Evolutionary conservation across 1,140 invertebrate species (phyloP), one percentile per base, ranked within the genome.

Genomic region (Danaus melanippus): DNA sequence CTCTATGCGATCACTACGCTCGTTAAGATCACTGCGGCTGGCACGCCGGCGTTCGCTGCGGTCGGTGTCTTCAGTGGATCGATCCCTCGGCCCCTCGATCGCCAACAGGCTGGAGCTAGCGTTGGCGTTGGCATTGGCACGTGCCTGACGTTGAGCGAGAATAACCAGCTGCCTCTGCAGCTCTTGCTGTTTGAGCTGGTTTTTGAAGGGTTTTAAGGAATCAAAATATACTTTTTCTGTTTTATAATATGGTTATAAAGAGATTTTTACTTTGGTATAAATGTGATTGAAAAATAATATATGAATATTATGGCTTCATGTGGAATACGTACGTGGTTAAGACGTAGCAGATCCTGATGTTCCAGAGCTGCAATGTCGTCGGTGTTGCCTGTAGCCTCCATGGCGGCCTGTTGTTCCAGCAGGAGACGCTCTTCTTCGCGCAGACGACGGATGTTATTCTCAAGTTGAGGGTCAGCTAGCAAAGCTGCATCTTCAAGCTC

Each of bases 401-500:
- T 72, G 8, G 63, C 59, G 0, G 71, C 69, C 47, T 79, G 76
- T 42, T 76, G 75, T 43, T 82, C 79, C 2, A 76, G 61, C 39
- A 85, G 64, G 10, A 76, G 53, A 87, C 92, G 88, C 92, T 95
- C 86, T 91, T 91, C 89, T 92, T 95, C 80, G 88, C 92, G 71
- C 39, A 85, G 68, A 0, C 91, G 88, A 76, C 91, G 89, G 80
- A 91, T 90, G 52, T 75, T 86, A 54, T 61, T 62, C 52, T 86
- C 83, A 12, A 84, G 40, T 12, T 88, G 92, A 90, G 86, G 92
- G 90, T 89, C 79, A 2, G 91, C 90, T 71, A 93, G 87, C 72
- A 95, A 87, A 73, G 95, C 92, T 64, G 94, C 93, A 84, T 98
- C 96, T 74, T 97, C 96, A 85, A 97, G 90, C 86, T 98, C 97